phyloP scores from a whole-genome alignment of 2,113 vertebrate genomes.

The Toxostoma redivivum region DNA sequence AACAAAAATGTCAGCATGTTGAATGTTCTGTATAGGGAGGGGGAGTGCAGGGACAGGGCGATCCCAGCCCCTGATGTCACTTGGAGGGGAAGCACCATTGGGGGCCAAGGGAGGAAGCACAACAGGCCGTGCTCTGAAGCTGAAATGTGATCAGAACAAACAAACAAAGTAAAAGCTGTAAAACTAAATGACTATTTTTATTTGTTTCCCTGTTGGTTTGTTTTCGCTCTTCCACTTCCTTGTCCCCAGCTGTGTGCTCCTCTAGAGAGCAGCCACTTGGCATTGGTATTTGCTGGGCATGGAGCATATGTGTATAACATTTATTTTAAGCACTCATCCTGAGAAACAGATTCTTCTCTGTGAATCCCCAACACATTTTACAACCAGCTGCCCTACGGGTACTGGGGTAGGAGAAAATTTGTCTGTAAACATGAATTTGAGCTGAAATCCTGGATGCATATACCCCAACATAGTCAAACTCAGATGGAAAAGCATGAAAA shows the following conservation, averaged over 20 bases:
- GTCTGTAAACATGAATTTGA: not conserved
- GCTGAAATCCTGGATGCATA: not conserved
- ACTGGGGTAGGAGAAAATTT: not conserved
- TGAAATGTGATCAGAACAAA: slow-evolving; percentile 49
- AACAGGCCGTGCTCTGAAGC: not conserved
- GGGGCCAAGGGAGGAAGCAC: not conserved
- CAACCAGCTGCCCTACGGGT: not conserved
- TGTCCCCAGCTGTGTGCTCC: slow-evolving; percentile 2
- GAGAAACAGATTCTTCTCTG: not conserved
- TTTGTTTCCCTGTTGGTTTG: slow-evolving; percentile 34
- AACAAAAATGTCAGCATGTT: not conserved
- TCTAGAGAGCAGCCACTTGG: slow-evolving; percentile 28
- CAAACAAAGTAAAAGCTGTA: slow-evolving; percentile 58
- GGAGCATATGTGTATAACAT: not conserved
- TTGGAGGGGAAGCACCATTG: fast-evolving
- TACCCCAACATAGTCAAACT: not conserved
- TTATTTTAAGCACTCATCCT: not conserved
- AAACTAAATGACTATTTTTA: slow-evolving; percentile 41
- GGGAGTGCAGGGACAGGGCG: not conserved
- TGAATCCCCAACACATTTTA: not conserved
- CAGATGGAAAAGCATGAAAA: not conserved
- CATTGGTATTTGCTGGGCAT: not conserved
- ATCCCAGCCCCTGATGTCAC: not conserved
- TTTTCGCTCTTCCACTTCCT: slow-evolving; percentile 33
- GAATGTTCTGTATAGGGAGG: not conserved